Evolutionary conservation across 2,888 invertebrate genomes (phyloP), one percentile per base, ranked within the genome.

Genomic region (Leptinotarsa tumamoca): DNA sequence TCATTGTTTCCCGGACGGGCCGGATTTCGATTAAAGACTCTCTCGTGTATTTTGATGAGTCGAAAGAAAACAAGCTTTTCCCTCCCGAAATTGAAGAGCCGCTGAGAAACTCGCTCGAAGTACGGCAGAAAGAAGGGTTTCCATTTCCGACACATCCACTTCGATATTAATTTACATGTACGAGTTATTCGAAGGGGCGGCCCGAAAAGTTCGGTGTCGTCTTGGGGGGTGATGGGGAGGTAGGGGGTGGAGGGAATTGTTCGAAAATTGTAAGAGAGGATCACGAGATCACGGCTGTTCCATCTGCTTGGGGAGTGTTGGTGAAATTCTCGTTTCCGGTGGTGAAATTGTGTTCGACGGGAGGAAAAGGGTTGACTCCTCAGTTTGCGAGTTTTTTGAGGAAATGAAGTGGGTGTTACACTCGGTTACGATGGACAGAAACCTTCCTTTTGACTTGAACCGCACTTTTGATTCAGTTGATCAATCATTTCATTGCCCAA

Each of bases 101-200:
- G 50, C n/a, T 49, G 49, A 61, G 71, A 72, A 77, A 74, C 58
- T 71, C 63, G 21, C 70, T 72, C 58, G 67, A 43, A 66, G 66
- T 54, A 51, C 71, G 73, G 58, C 66, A 70, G 69, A 72, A 76
- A 73, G 71, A 72, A 70, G 72, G 70, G 74, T 74, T 58, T 71
- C 77, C 70, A 75, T 77, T 78, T 76, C 76, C 73, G 76, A 76
- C 69, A 76, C 75, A 76, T 72, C 68, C 79, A 68, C 80, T 79
- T 69, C 72, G 68, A 76, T 71, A 78, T 78, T 78, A 80, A 81
- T 81, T 81, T 80, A 75, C 81, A 81, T 81, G 77, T 78, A 77
- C 74, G 71, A 79, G 79, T 71, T 74, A 76, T 76, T 80, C 73
- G 67, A 69, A 79, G 75, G 70, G 71, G 75, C 79, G 76, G 61